Evolutionary conservation across 2,888 invertebrate genomes (phyloP), one percentile per base, ranked within the genome.

Genomic region (Chromoteleia sp.): DNA sequence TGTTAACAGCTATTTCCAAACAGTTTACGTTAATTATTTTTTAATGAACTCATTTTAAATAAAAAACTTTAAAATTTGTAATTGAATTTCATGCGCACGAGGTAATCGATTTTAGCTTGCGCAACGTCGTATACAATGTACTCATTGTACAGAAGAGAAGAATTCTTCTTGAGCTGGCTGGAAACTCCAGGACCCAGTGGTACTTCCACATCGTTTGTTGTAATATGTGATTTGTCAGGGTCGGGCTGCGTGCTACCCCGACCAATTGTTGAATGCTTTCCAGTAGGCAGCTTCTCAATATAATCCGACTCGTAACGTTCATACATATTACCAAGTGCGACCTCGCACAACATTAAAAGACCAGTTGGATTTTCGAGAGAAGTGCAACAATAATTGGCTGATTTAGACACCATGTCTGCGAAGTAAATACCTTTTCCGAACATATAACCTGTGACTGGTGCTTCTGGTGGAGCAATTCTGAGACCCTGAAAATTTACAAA

Each of bases 361-460:
- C 98, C 99, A n/a, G 94, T 94, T 0, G 96, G 94, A 89, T 94
- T 95, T 17, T 90, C 87, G 8, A 92, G 93, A 84, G 93, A 94
- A 1, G 98, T 96, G 89, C 94, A 95, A 92, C 99, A 99, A 92
- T 99, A 99, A 92, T 99, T 99, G 6, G 99, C 99, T 0, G 98
- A 98, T 91, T 99, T 99, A 5, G 98, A 97, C 0, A 99, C 98
- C 98, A 99, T 99, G 92, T 99, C 99, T 7, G 99, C 99, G 92
- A 99, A 99, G 68, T 92, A 92, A 45, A 92, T 89, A 88, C 99
- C 99, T 93, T 99, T 99, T 81, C 99, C 99, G 92, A 99, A 99
- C 99, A 99, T 99, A 92, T 97, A 97, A 84, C 97, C 96, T 1
- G 97, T 97, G 48, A 95, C 96, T 0, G 99, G 99, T 0, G 99